Conservation (phyloP, 1,140 invertebrate species). For the Heliothis subflexa region DNA sequence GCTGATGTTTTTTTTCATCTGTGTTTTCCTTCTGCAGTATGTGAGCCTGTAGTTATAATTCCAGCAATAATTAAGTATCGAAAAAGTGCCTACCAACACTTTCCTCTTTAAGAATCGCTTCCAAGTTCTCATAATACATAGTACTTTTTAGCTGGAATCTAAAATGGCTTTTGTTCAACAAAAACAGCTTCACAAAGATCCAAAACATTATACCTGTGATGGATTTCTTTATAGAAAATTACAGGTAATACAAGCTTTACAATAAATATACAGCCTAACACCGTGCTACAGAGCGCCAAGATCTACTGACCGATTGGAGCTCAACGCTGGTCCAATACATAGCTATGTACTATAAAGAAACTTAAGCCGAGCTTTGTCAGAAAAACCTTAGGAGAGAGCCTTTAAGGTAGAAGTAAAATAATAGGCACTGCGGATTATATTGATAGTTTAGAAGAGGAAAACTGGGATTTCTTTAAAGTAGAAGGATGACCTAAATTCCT, state of each 20-base stretch:
- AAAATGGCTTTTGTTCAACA: too few species aligned
- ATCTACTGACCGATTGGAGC: background rate
- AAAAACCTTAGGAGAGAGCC: background rate
- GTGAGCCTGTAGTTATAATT: too few species aligned
- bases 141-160: too few species aligned
- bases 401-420: background rate
- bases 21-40: too few species aligned
- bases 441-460: background rate
- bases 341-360: background rate
- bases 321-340: background rate
- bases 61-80: too few species aligned
- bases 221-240: background rate
- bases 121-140: too few species aligned
- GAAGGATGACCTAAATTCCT: too few species aligned
- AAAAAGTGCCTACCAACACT: too few species aligned
- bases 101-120: too few species aligned
- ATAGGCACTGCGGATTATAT: background rate
- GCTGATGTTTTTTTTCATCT: too few species aligned
- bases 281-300: background rate
- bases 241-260: background rate
- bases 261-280: background rate
- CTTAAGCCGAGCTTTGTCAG: background rate
- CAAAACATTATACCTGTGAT: too few species aligned
- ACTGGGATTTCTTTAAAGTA: background rate
- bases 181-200: too few species aligned